Percentiles rank a stretch among this genome's conserved stretches.
These are phyloP conservation scores for Nephrotoma guestfalica DNA, from an alignment of 2,888 invertebrate genomes.

Conservation along the genomic window DNA sequence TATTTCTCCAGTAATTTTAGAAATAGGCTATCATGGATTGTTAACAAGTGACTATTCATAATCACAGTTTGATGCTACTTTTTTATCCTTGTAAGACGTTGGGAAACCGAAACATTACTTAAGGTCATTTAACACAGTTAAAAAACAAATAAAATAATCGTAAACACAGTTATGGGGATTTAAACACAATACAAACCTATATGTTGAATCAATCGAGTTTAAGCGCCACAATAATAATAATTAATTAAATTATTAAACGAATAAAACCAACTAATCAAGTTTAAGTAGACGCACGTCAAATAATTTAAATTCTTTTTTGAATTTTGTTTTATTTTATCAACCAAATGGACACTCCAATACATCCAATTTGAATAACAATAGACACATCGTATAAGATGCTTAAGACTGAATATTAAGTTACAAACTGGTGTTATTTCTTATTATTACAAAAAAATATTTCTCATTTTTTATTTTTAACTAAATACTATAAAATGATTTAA, in stretches of 20 bases:
- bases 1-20: no score
- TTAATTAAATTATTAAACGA: neutral
- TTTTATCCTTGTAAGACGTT: no score
- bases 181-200: neutral
- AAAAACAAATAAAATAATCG: neutral
- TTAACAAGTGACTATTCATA: no score
- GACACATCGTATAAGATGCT: neutral
- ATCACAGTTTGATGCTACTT: no score
- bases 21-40: no score
- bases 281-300: neutral
- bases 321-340: neutral
- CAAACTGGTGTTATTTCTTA: neutral
- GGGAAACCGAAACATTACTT: no score
- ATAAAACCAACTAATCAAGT: neutral
- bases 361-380: neutral
- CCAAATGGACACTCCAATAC: neutral
- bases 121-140: neutral
- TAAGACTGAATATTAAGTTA: neutral
- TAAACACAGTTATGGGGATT: neutral
- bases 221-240: neutral
- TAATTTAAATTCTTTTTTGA: neutral
- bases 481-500: neutral
- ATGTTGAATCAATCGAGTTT: neutral
- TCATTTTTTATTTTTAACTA: neutral
- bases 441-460: neutral